phyloP scores from a whole-genome alignment of 2,888 invertebrate species.

The Siphonodentalium dalli region DNA sequence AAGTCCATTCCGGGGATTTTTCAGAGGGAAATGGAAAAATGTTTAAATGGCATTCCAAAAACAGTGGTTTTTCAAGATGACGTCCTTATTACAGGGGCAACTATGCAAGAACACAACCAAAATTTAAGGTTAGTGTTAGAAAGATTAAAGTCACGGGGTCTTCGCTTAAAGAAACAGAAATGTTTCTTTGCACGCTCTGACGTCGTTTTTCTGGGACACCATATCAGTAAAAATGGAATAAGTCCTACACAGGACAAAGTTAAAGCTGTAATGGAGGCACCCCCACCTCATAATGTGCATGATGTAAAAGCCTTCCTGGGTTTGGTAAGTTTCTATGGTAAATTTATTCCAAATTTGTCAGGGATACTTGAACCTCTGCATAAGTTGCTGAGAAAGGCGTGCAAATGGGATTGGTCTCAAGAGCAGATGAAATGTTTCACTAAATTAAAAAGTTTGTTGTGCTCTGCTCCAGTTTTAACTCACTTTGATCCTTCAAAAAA shows the following conservation, averaged over 20 bases:
- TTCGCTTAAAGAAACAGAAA: conserved; percentile 33
- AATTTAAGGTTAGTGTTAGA: conserved; percentile 26
- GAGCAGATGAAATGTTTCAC: conserved; percentile 29
- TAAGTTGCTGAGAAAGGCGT: conserved; percentile 25
- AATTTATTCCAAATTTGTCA: conserved; percentile 41
- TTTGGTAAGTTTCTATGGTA: conserved; percentile 43
- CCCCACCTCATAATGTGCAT: conserved; percentile 36
- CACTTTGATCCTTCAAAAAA: conserved; percentile 51
- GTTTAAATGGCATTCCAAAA: conserved; percentile 32
- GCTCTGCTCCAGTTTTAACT: conserved; percentile 33
- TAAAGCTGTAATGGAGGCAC: conserved; percentile 38
- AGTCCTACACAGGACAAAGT: conserved; percentile 34
- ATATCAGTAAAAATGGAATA: conserved; percentile 32
- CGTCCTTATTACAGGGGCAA: conserved; percentile 32
- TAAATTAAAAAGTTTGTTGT: conserved; percentile 28
- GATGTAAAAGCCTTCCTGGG: conserved; percentile 45
- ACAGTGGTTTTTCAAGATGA: conserved; percentile 37
- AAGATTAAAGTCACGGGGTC: conserved; percentile 25
- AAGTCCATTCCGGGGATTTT: conserved; percentile 35
- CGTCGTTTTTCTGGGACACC: conserved; percentile 40
- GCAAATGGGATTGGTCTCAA: conserved; percentile 27
- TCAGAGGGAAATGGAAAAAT: conserved; percentile 25
- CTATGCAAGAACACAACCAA: conserved; percentile 24
- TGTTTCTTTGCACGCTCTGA: conserved; percentile 31
- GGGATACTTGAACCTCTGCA: conserved; percentile 39